Conservation (phyloP, 2,797 vertebrate genomes). For the Nyctalus aviator region DNA sequence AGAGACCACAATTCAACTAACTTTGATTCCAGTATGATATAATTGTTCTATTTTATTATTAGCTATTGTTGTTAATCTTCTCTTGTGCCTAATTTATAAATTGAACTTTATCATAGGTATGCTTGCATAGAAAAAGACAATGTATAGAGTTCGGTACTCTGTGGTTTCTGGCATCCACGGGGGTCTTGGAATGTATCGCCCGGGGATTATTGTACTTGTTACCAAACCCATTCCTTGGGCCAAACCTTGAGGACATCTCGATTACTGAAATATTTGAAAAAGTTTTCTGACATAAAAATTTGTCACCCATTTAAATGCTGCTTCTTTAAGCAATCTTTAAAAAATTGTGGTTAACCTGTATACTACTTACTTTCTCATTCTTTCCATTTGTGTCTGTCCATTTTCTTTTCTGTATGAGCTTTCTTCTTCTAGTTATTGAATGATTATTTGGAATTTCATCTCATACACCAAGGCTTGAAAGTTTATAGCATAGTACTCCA, state of each 20-base stretch:
- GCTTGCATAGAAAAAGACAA: background rate
- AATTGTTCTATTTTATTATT: background rate
- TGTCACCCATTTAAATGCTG: background rate
- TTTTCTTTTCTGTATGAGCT: background rate
- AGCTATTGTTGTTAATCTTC: background rate
- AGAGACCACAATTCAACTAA: background rate
- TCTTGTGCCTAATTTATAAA: background rate
- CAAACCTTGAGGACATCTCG: background rate
- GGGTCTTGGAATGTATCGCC: too few species aligned
- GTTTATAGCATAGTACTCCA: background rate
- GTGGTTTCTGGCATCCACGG: background rate
- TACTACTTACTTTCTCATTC: background rate
- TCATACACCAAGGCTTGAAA: background rate
- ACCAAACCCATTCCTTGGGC: background rate
- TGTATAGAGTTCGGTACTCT: background rate
- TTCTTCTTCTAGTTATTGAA: background rate
- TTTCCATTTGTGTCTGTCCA: background rate
- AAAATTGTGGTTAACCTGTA: background rate
- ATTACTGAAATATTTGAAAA: slow-evolving; percentile 13
- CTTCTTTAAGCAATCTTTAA: background rate
- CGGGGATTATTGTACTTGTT: background rate
- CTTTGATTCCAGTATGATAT: background rate
- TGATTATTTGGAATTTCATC: slow-evolving; percentile 52
- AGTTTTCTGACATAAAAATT: background rate
- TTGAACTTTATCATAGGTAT: background rate